Base-by-base conservation (phyloP, 2,797 vertebrate genomes). In the Hypotaenidia philippensis region DNA sequence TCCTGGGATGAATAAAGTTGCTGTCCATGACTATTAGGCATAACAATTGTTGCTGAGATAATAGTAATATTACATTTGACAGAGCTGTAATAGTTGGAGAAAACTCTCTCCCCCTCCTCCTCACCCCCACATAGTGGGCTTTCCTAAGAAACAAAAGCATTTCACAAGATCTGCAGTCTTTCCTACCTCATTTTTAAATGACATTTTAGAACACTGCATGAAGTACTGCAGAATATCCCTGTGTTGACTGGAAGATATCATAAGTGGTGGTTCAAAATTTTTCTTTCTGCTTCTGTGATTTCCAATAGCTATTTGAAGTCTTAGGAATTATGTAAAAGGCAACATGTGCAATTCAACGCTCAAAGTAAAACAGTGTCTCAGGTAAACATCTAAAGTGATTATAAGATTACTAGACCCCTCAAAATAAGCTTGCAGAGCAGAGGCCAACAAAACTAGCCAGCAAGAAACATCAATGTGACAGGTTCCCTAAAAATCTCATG, bases 11-110 rank as follows among this genome's bases (percentile, higher is more conserved):
- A 94, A 94, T 65, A 50, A 95, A 91, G 77, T 78, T 90, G 72
- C 61, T 71, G 87, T 72, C 87, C 38, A 36, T 41, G 61, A 83
- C 79, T 84, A 93, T 93, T 93, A 94, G 71, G 52, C 87, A 88
- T 8, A 72, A 75, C 93, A 94, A 90, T 94, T 90, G 56, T 72
- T 59, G 66, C 22, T 50, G 90, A 38, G 63, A 47, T 81, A 70
- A 87, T 95, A 86, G 11, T 63, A 81, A 87, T 95, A 86, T 12
- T 64, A 81, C 75, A 81, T 89, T 70, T 84, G 52, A 60, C 93
- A 65, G 85, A 86, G 94, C 72, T 81, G 56, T 52, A 63, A 55
- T 79, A 64, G 41, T 53, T 80, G 55, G 44, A 89, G 68, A 84
- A 89, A 40, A 52, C 15, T 68, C 53, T 38, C 18, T 80, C 41